Conservation (phyloP, 2,797 vertebrate genomes). For the Spinibarbus caldwelli region DNA sequence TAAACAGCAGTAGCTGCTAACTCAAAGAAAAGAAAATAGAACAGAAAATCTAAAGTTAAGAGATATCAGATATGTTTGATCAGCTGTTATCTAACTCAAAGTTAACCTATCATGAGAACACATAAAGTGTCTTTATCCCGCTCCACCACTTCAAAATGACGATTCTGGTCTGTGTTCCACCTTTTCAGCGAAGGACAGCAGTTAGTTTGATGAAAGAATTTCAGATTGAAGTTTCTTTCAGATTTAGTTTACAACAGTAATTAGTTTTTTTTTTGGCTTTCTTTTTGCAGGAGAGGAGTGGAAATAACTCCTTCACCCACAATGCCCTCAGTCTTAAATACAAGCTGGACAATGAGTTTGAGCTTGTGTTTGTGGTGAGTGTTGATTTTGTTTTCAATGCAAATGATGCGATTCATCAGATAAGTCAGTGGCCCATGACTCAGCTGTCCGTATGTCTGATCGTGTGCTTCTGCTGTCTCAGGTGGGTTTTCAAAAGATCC, state of each 20-base stretch:
- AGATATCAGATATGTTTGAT: background rate
- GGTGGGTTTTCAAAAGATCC: constrained; percentile 99
- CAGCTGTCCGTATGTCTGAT: background rate
- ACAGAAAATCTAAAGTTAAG: background rate
- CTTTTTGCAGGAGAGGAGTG: constrained; percentile 86
- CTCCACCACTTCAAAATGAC: background rate
- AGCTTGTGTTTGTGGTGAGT: constrained; percentile 98
- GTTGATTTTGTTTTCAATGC: background rate
- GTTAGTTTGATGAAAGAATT: background rate
- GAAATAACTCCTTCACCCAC: constrained; percentile 91
- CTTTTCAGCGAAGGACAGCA: too few species aligned
- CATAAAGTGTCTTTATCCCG: background rate
- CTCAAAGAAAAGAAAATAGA: background rate
- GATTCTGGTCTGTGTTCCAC: too few species aligned
- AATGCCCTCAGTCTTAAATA: constrained; percentile 94
- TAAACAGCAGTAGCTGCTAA: background rate
- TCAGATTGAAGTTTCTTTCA: background rate
- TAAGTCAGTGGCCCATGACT: background rate
- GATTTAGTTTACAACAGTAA: background rate
- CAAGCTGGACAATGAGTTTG: constrained; percentile 98
- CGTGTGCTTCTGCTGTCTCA: constrained; percentile 60
- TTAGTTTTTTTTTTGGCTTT: too few species aligned
- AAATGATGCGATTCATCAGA: background rate
- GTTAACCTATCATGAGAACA: background rate
- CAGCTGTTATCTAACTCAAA: background rate